These are phyloP conservation scores for Poeciliopsis retropinna DNA, from an alignment of 2,113 vertebrate species.

Conservation along the genomic window DNA sequence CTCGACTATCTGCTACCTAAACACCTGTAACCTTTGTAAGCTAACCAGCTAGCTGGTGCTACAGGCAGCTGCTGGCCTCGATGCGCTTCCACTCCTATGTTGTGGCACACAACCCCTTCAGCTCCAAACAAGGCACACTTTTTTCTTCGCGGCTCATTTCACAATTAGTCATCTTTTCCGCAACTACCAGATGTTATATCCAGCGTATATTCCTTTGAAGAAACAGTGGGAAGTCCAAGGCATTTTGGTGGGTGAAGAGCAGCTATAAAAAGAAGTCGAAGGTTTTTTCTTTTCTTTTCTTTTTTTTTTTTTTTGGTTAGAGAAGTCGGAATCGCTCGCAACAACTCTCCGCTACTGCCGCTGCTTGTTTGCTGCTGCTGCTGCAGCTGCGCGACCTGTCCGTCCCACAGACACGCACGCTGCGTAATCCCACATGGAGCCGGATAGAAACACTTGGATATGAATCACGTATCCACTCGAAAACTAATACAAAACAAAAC, in stretches of 20 bases:
- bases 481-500: not conserved
- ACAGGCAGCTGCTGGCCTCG: constrained; percentile 78
- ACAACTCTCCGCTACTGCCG: constrained; percentile 62
- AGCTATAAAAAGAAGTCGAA: constrained; percentile 32
- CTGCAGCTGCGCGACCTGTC: constrained; percentile 52
- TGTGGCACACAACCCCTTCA: constrained; percentile 72
- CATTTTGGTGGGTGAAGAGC: constrained; percentile 42
- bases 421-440: constrained; percentile 59
- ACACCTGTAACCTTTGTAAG: constrained; percentile 71
- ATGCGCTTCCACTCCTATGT: constrained; percentile 63
- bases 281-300: constrained; percentile 22
- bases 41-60: constrained; percentile 61
- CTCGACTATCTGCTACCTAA: constrained; percentile 47
- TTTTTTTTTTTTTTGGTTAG: constrained; percentile 39
- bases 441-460: constrained; percentile 13
- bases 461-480: not conserved
- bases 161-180: constrained; percentile 66
- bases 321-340: constrained; percentile 70
- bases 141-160: constrained; percentile 63
- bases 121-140: constrained; percentile 73
- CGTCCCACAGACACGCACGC: constrained; percentile 41
- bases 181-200: constrained; percentile 37
- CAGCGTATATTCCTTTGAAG: constrained; percentile 27
- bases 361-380: constrained; percentile 38
- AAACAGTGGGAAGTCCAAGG: constrained; percentile 35